Evolutionary conservation across 2,797 vertebrate species (phyloP).

Genomic region (Aplochiton taeniatus): DNA sequence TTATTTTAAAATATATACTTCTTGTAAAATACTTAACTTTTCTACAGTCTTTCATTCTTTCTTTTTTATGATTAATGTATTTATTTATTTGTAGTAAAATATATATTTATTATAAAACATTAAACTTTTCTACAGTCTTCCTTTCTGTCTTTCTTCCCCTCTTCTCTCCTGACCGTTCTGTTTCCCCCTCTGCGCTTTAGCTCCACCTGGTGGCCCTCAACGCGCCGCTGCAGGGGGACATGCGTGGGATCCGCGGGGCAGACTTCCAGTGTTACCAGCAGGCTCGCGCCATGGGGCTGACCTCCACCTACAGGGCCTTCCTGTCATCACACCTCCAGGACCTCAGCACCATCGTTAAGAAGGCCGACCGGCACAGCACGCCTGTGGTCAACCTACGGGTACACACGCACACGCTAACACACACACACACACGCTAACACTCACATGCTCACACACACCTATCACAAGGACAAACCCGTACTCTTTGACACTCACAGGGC

Average conservation of each 20-base stretch:
- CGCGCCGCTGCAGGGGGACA: conserved; percentile 82
- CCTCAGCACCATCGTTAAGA: conserved; percentile 87
- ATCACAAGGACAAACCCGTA: neutral
- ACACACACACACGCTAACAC: neutral
- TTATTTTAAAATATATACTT: too few relatives aligned
- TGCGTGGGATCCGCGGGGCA: conserved; percentile 81
- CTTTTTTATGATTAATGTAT: too few relatives aligned
- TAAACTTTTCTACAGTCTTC: too few relatives aligned
- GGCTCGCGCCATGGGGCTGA: conserved; percentile 83
- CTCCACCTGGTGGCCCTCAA: conserved; percentile 91
- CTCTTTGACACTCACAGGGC: conserved; percentile 68
- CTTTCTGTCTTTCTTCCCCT: neutral
- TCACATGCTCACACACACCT: neutral
- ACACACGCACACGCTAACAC: conserved; percentile 26
- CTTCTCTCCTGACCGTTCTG: neutral
- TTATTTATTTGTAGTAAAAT: too few relatives aligned
- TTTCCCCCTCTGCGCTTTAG: conserved; percentile 58
- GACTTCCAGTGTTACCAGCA: conserved; percentile 95
- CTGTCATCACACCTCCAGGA: conserved; percentile 94
- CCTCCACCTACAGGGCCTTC: conserved; percentile 90
- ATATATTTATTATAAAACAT: too few relatives aligned
- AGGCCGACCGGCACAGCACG: conserved; percentile 79
- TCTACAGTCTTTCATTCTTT: too few relatives aligned
- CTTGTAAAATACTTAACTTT: too few relatives aligned
- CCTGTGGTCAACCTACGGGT: conserved; percentile 92